Base-by-base conservation (phyloP, 2,113 vertebrate species). In the Pseudonaja textilis region DNA sequence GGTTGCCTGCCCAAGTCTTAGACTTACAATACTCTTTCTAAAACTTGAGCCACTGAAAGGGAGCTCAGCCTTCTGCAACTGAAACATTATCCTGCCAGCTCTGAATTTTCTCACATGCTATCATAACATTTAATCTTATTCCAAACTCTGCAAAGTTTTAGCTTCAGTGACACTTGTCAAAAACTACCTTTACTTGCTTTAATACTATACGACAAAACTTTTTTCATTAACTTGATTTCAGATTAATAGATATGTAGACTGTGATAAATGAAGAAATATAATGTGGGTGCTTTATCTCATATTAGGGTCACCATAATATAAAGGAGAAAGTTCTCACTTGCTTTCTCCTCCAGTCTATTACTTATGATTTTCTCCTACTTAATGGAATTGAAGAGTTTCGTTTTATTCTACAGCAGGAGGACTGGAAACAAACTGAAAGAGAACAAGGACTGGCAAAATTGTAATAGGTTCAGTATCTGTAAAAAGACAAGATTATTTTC, bases 61-160 rank as follows among this genome's bases (percentile, higher is more conserved):
- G 50, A 90, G 29, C n/a, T 56, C 4, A n/a, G 47, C 26, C 42
- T 91, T 87, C 52, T 39, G 18, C 22, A 81, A 85, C 85, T 34
- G 29, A 87, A 87, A 61, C 10, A 91, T 87, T 87, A 87, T 34
- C 26, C 45, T 91, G 61, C 59, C 85, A 61, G 59, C 42, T 87
- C 42, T 91, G 42, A 85, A 61, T 87, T 52, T 86, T 87, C 42
- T 91, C 42, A 61, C 56, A 91, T 55, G 18, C 34, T 34, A 85
- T 85, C 52, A 56, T 91, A 87, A 59, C 86, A 85, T 59, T 42
- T 87, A 91, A 86, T 16, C 55, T 87, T 87, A 50, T 61, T 87
- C n/a, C 61, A 45, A 87, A 87, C 91, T 50, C 81, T 61, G 16
- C 85, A 52, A 91, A 61, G 91, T 87, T 59, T 87, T 85, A 57